phyloP scores from a whole-genome alignment of 2,113 vertebrate genomes.

The Melanerpes formicivorus region DNA sequence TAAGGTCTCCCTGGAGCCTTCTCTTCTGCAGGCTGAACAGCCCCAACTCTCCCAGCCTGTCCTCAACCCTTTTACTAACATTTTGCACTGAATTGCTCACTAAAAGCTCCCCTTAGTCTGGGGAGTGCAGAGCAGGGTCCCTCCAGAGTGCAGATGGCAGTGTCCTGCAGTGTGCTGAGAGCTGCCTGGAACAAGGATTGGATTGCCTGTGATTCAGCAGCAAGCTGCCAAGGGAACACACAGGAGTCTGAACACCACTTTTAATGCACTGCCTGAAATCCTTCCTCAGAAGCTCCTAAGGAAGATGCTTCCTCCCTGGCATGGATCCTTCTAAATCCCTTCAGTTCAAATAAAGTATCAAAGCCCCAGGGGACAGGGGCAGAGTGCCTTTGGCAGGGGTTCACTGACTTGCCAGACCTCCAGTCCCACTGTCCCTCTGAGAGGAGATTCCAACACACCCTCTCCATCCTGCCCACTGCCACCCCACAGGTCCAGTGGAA shows the following conservation, averaged over 20 bases:
- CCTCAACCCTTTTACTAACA: neutral
- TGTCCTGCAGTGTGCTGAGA: neutral
- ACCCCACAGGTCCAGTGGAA: neutral
- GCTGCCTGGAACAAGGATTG: neutral
- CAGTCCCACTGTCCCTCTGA: neutral
- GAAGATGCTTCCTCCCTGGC: neutral
- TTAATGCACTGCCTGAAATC: neutral
- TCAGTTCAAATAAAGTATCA: neutral
- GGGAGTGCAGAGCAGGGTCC: neutral
- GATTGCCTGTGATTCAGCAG: neutral
- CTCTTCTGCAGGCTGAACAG: too few species aligned
- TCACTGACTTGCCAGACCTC: neutral
- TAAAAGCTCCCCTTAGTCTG: neutral
- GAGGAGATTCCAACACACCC: neutral
- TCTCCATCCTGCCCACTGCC: neutral
- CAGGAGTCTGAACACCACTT: neutral
- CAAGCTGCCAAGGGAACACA: neutral
- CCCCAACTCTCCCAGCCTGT: too few species aligned
- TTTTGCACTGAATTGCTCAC: neutral
- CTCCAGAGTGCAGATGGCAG: neutral
- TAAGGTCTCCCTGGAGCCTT: too few species aligned
- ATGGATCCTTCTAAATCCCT: neutral
- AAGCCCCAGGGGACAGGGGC: accelerated
- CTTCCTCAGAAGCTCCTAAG: neutral
- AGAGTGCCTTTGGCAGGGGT: neutral